These are phyloP conservation scores for Anthoscopus minutus DNA, from an alignment of 2,113 vertebrate genomes.

Conservation along the genomic window DNA sequence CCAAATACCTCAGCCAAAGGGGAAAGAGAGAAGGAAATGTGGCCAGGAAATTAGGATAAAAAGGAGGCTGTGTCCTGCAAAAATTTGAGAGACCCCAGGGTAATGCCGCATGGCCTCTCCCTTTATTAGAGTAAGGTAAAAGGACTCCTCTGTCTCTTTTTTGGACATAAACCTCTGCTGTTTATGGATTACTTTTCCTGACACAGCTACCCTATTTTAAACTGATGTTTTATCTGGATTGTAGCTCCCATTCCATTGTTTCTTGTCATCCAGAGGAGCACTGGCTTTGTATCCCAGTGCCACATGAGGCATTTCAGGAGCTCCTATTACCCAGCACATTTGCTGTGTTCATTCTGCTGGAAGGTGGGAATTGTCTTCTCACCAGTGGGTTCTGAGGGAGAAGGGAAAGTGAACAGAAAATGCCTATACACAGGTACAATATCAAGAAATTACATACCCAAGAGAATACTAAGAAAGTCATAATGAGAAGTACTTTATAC, in stretches of 20 bases:
- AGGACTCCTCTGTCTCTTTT: no score
- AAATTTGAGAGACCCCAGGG: no score
- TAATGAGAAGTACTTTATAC: background rate
- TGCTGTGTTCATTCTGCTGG: background rate
- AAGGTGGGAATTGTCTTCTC: background rate
- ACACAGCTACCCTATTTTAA: no score
- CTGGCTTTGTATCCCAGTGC: background rate
- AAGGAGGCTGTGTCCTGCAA: no score
- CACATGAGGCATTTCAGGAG: background rate
- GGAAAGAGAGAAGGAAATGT: no score
- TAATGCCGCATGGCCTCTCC: no score
- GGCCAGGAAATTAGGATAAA: no score
- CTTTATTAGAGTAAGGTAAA: no score
- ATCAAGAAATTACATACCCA: background rate
- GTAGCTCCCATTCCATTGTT: background rate
- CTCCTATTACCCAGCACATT: rapidly evolving
- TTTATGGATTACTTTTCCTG: no score
- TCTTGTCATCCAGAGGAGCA: background rate
- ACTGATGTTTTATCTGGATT: background rate
- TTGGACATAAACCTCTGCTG: no score
- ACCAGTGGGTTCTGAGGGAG: background rate
- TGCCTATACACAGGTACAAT: no score
- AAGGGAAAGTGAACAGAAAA: background rate
- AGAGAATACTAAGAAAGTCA: background rate
- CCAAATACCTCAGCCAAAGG: no score